A percentile compares a stretch with the other conserved stretches of the same genome.
Evolutionary conservation across 2,888 invertebrate species (phyloP).

Genomic region (Ctenicera cuprea): DNA sequence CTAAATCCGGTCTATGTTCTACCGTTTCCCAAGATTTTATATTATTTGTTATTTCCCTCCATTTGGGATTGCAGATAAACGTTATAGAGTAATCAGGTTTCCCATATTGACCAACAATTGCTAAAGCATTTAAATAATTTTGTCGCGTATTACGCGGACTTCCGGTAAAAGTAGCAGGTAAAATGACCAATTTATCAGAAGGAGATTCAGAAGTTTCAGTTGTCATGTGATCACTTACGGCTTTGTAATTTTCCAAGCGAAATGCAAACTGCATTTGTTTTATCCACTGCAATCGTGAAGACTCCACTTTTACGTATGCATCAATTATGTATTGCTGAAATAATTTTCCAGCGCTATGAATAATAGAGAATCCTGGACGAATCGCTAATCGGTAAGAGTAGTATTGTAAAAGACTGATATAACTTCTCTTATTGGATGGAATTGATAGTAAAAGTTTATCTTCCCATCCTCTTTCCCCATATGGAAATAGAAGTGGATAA

Average conservation of each 20-base stretch:
- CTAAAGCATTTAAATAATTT: constrained; percentile 70
- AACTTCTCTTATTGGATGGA: background rate
- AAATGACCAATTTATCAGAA: constrained; percentile 60
- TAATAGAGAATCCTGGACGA: constrained; percentile 20
- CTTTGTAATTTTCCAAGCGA: constrained; percentile 31
- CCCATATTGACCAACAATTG: constrained; percentile 69
- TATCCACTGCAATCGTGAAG: no score
- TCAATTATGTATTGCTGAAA: constrained; percentile 44
- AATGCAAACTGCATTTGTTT: constrained; percentile 16
- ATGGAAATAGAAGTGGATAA: constrained; percentile 41
- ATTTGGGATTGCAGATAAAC: constrained; percentile 70
- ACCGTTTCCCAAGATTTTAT: constrained; percentile 59
- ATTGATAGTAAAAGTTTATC: background rate
- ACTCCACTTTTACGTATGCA: constrained; percentile 38
- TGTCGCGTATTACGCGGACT: constrained; percentile 65
- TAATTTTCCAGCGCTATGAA: constrained; percentile 40
- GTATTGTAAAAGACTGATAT: constrained; percentile 23
- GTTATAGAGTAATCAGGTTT: constrained; percentile 67
- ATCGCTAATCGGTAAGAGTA: constrained; percentile 26
- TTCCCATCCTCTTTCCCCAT: constrained; percentile 45
- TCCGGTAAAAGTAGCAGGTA: constrained; percentile 50
- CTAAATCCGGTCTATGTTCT: constrained; percentile 66
- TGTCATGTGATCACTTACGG: constrained; percentile 45
- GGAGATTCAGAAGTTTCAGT: constrained; percentile 61
- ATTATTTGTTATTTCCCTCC: constrained; percentile 67